Base-by-base conservation (phyloP, 2,888 invertebrate species). In the Lobophora halterata region DNA sequence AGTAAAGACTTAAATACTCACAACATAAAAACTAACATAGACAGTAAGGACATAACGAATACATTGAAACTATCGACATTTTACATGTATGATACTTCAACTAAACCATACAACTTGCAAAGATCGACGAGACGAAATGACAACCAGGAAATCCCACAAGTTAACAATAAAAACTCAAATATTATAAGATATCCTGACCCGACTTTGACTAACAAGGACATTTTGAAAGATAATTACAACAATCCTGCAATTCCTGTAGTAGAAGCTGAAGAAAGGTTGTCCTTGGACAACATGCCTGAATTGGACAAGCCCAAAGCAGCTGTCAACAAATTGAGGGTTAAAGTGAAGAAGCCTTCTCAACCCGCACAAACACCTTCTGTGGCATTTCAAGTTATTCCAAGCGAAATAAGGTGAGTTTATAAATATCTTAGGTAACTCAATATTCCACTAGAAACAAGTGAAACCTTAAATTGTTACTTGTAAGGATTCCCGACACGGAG, bases 341-440 rank as follows among this genome's bases (percentile, higher is more conserved):
- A 69, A 39, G 41, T 50, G 2, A 71, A 69, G 40, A 78, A 72
- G 24, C 73, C 74, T 3, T 44, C 70, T 0, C 71, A 52, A 42
- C 49, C 77, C 13, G 74, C 73, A 0, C 79, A 85, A 46, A 81
- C 82, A 6, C 86, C 85, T 1, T 78, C 85, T 1, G 86, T 88
- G 1, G 72, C 75, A 26, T 88, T 88, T 43, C 77, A 88, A 63
- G 71, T 88, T 17, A 86, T 86, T 46, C 88, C 88, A 1, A 88
- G 88, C 63, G 88, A 88, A 56, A 82, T 81, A 44, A 86, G 73
- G 88, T 88, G 61, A 72, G 67, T 42, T 30, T n/a, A n/a, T n/a
- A n/a, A n/a, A n/a, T n/a, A n/a, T n/a, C n/a, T n/a, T n/a, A n/a
- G n/a, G n/a, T n/a, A n/a, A n/a, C n/a, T n/a, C n/a, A n/a, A n/a